Base-by-base conservation (phyloP, 1,140 invertebrate species). In the Drosophila yakuba region DNA sequence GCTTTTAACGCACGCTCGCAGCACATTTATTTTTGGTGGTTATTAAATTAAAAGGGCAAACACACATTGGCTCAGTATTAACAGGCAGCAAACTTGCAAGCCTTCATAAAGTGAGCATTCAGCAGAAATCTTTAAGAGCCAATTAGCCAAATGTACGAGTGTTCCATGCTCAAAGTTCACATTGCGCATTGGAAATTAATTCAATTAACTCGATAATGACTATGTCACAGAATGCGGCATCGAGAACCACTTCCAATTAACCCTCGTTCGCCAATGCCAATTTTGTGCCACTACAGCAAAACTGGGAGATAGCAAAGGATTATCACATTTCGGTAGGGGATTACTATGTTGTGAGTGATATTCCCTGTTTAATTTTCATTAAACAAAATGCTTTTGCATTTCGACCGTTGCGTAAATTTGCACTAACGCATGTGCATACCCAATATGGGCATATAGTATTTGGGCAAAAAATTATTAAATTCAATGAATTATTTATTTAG, bases 401-500 rank as follows among this genome's bases (percentile, higher is more conserved):
- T 20, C 7, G 23, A 17, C 15, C 52, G 36, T 32, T 58, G 54
- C 39, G 76, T 59, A 68, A 43, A 32, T 62, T 52, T 78, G 59
- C 59, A 50, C 45, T 41, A 35, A 45, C 57, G 17, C 45, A 20
- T 48, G 23, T 58, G 25, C 8, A 23, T 28, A 17, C 20, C 51
- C 14, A 39, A 59, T 63, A 14, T 10, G 32, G 32, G 2, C 38
- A 68, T 36, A 78, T 75, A n/a, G n/a, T n/a, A 47, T 71, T 67
- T 72, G 48, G 15, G 54, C 41, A 47, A 59, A 69, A 72, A 62
- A 58, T 47, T 78, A 81, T 78, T 56, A 82, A 78, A 58, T 72
- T 51, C 59, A 64, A 72, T 76, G 66, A 80, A 76, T 80, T 76
- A 85, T 83, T 83, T 84, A 84, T 83, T 83, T 80, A 84, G 72